Evolutionary conservation across 1,140 invertebrate genomes (phyloP).

Genomic region (Caenorhabditis briggsae): DNA sequence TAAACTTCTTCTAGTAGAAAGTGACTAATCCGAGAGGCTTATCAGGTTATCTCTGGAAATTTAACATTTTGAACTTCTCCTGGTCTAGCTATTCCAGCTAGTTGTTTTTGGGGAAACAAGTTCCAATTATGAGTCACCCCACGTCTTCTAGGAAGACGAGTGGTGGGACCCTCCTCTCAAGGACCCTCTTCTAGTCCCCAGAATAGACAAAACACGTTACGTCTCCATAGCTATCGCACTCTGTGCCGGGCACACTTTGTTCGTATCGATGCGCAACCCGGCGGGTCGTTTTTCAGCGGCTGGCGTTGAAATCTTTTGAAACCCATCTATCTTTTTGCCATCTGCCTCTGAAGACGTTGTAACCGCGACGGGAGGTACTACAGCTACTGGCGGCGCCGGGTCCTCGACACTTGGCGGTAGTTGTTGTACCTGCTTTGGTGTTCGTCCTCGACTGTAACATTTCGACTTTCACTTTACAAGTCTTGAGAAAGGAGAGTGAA

Average conservation of each 20-base stretch:
- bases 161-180: neutral
- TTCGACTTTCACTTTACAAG: neutral
- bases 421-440: conserved; percentile 49
- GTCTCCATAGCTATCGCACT: conserved; percentile 52
- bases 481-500: neutral
- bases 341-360: neutral
- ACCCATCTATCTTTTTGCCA: conserved; percentile 45
- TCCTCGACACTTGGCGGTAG: conserved; percentile 33
- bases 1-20: too few relatives aligned
- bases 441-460: conserved; percentile 39
- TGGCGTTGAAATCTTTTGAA: conserved; percentile 47
- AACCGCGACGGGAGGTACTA: conserved; percentile 23
- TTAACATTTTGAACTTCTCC: neutral
- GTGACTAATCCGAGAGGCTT: too few relatives aligned
- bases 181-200: neutral
- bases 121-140: too few relatives aligned
- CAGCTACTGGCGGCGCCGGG: neutral
- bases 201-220: neutral
- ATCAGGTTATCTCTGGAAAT: too few relatives aligned
- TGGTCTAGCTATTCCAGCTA: neutral
- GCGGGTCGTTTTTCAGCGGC: conserved; percentile 13
- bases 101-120: neutral
- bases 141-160: neutral
- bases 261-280: conserved; percentile 21
- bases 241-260: conserved; percentile 48